Base-by-base conservation (phyloP, 1,140 invertebrate species). In the Acromyrmex heyeri region DNA sequence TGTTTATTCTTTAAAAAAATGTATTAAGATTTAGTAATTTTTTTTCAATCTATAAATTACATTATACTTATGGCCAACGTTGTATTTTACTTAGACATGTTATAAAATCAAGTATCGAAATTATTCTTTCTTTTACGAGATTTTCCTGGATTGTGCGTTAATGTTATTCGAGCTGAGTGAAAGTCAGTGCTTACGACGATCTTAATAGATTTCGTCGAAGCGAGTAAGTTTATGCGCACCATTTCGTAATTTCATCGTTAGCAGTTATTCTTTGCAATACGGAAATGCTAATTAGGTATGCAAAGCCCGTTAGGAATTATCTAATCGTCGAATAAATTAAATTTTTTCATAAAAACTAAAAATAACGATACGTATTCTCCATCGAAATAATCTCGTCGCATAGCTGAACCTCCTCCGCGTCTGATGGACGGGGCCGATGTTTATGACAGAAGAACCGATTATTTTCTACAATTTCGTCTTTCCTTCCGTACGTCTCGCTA, bases 381-480 rank as follows among this genome's bases (percentile, higher is more conserved):
- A 44, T 44, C 55, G 18, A 48, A 67, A 73, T 73, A 83, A 48
- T 50, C 65, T 27, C 69, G 38, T 82, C 55, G 55, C 79, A 24
- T 59, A 27, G 24, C n/a, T 14, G 4, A n/a, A 57, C 62, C 57
- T 44, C 5, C 64, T 59, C 30, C 21, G 62, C 48, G 44, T 16
- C 64, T 59, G 30, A 67, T 53, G 30, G 62, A 59, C 79, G 79
- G 55, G 30, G 18, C 2, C 79, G 67, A 73, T 61, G 53, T 50
- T 73, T 83, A 83, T 30, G 79, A 82, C 67, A 82, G 67, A 24
- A 72, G 67, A 82, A 83, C 79, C 79, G 79, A 83, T 83, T 83
- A 83, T 83, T 83, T 83, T 83, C 55, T 83, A 82, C 85, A 86
- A 79, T 86, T 70, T 70, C 55, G 65, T 78, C 78, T 78, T 64